phyloP scores from a whole-genome alignment of 2,797 vertebrate species.

The Helarctos malayanus region DNA sequence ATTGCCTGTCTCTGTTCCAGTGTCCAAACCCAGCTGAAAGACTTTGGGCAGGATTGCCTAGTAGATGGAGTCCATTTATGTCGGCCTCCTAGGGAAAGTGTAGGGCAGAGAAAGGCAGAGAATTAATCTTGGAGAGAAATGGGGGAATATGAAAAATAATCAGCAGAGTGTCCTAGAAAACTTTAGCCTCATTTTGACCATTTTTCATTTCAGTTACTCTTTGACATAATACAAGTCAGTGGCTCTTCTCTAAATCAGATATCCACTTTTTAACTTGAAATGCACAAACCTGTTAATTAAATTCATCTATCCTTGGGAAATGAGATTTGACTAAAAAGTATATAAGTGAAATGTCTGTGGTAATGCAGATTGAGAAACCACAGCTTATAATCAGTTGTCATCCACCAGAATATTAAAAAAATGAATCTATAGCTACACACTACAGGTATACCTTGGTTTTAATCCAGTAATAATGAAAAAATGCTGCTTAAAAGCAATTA shows the following conservation, averaged over 20 bases:
- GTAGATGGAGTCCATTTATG: too few relatives aligned
- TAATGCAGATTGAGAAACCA: background rate
- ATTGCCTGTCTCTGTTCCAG: background rate
- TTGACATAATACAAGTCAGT: background rate
- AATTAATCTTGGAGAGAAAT: background rate
- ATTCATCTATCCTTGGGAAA: slow-evolving; percentile 9
- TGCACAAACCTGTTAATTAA: background rate
- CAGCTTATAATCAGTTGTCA: background rate
- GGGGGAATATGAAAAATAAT: background rate
- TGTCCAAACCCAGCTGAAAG: background rate
- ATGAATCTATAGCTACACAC: background rate
- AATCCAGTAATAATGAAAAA: slow-evolving; percentile 8
- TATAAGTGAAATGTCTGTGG: background rate
- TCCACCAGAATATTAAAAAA: background rate
- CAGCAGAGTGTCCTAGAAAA: background rate
- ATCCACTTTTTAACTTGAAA: background rate
- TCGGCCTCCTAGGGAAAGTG: background rate
- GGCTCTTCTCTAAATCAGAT: background rate
- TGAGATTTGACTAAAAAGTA: background rate
- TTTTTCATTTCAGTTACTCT: background rate
- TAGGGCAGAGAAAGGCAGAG: background rate
- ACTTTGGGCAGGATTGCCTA: background rate
- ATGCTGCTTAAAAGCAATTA: background rate
- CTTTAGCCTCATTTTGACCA: background rate
- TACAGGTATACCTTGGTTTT: background rate